phyloP scores from a whole-genome alignment of 2,113 vertebrate species.

The mouse (Mus musculus) region GRCm39 chr19:19607001-19607500 shows the following conservation, averaged over 20 bases:
- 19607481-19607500: background rate
- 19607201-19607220: background rate
- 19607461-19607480: background rate
- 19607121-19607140: constrained; percentile 38
- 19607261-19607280: background rate
- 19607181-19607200: constrained; percentile 23
- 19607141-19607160: constrained; percentile 45
- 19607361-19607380: background rate
- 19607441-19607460: background rate
- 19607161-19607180: constrained; percentile 17
- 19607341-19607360: background rate
- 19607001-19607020: constrained; percentile 61
- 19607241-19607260: background rate
- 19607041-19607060: constrained; percentile 24
- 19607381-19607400: background rate
- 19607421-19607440: background rate
- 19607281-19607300: background rate
- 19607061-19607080: constrained; percentile 55
- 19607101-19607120: constrained; percentile 38
- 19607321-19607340: background rate
- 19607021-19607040: constrained; percentile 54
- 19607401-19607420: background rate
- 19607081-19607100: constrained; percentile 59
- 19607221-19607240: background rate
- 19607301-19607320: background rate